Evolutionary conservation across 2,797 vertebrate genomes (phyloP), one percentile per base, ranked within the genome.

Genomic region (Parambassis ranga): DNA sequence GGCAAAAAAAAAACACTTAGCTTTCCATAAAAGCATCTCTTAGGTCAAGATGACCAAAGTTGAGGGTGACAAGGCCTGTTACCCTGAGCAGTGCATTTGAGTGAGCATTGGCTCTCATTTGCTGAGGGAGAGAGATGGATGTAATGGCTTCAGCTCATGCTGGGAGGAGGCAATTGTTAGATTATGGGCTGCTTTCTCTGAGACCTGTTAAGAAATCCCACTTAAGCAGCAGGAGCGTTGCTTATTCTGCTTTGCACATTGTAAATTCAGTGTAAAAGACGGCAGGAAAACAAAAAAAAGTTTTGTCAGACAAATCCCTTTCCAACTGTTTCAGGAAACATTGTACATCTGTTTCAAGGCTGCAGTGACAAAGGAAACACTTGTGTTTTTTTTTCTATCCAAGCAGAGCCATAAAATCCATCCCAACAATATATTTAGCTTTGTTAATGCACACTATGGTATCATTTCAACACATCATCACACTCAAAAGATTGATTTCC

Each of bases 161-260:
- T 55, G 70, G 2, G 52, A 72, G 60, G 36, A 42, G 35, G 65
- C 59, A 65, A 64, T 71, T 73, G 56, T 27, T 68, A 72, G 28
- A 79, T 85, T 73, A 71, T 79, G 55, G 60, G 43, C 38, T 44
- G 38, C 63, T 63, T 62, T 82, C 39, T 59, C 7, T 22, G 35
- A 65, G 64, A 80, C 63, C 69, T 56, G 46, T 57, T 55, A 76
- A 71, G 64, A 76, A 81, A 61, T 30, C 65, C 64, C 71, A 66
- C 58, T 65, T 43, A 63, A 73, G 79, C 61, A 31, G 20, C 53
- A 33, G 50, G 37, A 60, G 64, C 50, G 56, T 50, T 22, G 27
- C 61, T 85, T 62, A 78, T 71, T 66, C 64, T 36, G 44, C 31
- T 7, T 26, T 51, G 57, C 47, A 63, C 53, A 52, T 76, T 32